Percentiles rank a stretch among this genome's conserved stretches.
These are phyloP conservation scores for Clinocottus analis DNA, from an alignment of 2,113 vertebrate species.

Conservation along the genomic window DNA sequence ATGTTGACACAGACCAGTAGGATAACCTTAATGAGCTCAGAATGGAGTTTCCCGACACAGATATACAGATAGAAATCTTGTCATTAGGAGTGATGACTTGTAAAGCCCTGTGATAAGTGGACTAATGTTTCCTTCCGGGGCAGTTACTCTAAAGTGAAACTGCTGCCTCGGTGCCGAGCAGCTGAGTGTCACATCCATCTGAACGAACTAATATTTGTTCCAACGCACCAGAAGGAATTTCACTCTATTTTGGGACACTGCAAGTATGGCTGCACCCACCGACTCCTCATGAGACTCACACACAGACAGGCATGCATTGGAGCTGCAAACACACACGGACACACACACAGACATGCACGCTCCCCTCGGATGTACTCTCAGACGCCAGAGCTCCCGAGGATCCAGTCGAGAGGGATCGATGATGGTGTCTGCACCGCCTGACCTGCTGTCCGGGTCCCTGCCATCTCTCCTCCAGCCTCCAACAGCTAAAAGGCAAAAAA, in stretches of 20 bases:
- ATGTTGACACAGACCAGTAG: conserved; percentile 54
- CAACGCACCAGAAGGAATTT: conserved; percentile 36
- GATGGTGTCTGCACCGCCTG: conserved; percentile 54
- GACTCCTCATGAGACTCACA: conserved; percentile 12
- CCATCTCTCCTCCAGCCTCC: conserved; percentile 39
- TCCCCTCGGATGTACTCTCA: conserved; percentile 23
- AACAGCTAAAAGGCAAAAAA: conserved; percentile 20
- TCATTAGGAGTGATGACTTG: conserved; percentile 48
- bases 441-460: conserved; percentile 37
- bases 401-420: conserved; percentile 59
- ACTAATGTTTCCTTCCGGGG: conserved; percentile 35
- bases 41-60: conserved; percentile 48
- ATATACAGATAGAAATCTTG: conserved; percentile 47
- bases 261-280: conserved; percentile 16
- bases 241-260: conserved; percentile 44
- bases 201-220: conserved; percentile 50
- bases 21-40: conserved; percentile 61
- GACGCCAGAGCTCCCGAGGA: conserved; percentile 37
- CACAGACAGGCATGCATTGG: background rate
- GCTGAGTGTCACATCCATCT: conserved; percentile 31
- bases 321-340: background rate
- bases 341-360: background rate
- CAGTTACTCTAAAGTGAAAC: conserved; percentile 25
- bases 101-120: conserved; percentile 43
- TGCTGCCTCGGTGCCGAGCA: conserved; percentile 24